Evolutionary conservation across 2,888 invertebrate genomes (phyloP), one percentile per base, ranked within the genome.

Genomic region (Pseudococcus viburni): DNA sequence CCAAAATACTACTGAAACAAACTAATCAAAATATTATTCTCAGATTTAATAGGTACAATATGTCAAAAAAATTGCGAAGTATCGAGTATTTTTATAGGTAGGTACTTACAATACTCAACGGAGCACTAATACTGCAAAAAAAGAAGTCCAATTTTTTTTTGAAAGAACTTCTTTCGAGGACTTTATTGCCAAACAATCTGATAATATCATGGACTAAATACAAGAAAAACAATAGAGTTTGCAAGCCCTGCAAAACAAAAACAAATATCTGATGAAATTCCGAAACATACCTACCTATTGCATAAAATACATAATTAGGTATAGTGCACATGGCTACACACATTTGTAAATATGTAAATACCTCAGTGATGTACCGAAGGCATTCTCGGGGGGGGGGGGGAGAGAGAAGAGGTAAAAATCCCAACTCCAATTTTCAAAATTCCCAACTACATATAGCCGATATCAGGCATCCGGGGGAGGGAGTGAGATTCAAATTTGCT

Each of bases 1-100:
- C 94, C 94, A 94, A 91, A 94, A 94, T 91, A 93, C 92, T 17
- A 91, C 89, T 1, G 92, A 91, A 4, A 94, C 93, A 90, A 93
- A 92, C 93, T 94, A 92, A 84, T 48, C 73, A 88, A 46, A 84
- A 83, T 22, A 26, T 77, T 5, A 33, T 33, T 33, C 26, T 33
- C 26, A 3, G 26, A 48, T 83, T 22, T 17, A 26, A 80, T 73
- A 2, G 19, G 9, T 64, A 64, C 2, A 19, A 64, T 64, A 17
- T 15, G n/a, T 64, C n/a, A 1, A 64, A 64, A 64, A 19, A 68
- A 8, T 26, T 19, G 55, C n/a, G n/a, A 55, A 55, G 5, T 55
- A 55, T 55, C 64, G 0, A 19, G 12, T n/a, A 11, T n/a, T 55
- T 7, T n/a, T 5, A 12, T 26, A 80, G 19, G 33, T 15, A n/a